Conservation (phyloP, 2,888 invertebrate genomes). For the Marasmarcha lunaedactyla region DNA sequence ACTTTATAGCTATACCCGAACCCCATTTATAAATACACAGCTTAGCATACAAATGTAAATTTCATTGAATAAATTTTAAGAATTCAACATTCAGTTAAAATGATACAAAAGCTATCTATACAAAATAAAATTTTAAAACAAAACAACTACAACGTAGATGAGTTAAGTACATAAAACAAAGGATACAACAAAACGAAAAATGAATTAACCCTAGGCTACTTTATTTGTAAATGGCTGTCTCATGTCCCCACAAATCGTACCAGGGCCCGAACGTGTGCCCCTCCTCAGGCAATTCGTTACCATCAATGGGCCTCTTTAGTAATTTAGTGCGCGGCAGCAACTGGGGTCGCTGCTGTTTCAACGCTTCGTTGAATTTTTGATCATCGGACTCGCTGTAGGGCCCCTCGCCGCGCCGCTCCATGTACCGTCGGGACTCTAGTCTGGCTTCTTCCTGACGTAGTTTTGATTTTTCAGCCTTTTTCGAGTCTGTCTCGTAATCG, state of each 20-base stretch:
- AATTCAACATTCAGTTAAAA: conserved; percentile 5
- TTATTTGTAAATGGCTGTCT: conserved; percentile 74
- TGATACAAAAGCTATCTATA: background rate
- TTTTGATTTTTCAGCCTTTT: conserved; percentile 64
- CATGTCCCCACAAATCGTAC: conserved; percentile 89
- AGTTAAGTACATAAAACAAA: conserved; percentile 12
- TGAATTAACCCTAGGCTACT: conserved; percentile 1
- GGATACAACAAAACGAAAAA: conserved; percentile 15
- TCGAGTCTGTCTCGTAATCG: conserved; percentile 65
- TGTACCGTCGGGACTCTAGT: conserved; percentile 48
- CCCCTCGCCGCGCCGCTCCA: conserved; percentile 49
- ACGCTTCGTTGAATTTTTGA: conserved; percentile 67
- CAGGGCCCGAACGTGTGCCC: conserved; percentile 87
- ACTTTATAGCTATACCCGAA: conserved; percentile 10
- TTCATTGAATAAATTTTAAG: conserved; percentile 3
- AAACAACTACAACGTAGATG: conserved; percentile 12
- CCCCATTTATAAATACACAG: background rate
- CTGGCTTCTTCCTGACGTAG: conserved; percentile 61
- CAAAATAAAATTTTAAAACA: background rate
- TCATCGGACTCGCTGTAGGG: conserved; percentile 66
- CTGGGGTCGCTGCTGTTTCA: conserved; percentile 64
- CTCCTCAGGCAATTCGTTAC: conserved; percentile 63
- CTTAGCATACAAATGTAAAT: background rate
- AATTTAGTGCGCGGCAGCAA: conserved; percentile 79
- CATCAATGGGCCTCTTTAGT: conserved; percentile 67